Conservation (phyloP, 2,797 vertebrate species). For the Lagodon rhomboides region DNA sequence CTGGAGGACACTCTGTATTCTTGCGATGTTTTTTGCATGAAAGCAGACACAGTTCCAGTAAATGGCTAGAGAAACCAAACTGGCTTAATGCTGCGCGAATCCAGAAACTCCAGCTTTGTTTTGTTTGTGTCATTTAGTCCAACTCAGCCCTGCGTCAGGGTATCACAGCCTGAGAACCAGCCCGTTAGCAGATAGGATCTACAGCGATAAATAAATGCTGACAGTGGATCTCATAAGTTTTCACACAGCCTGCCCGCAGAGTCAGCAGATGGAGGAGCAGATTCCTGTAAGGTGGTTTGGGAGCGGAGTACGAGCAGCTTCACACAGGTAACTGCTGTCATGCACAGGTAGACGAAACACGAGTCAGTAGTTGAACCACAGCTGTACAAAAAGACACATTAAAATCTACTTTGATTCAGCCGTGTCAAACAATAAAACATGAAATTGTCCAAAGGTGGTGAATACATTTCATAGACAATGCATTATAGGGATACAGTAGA, state of each 20-base stretch:
- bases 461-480: background rate
- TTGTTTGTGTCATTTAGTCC: background rate
- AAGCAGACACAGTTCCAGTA: background rate
- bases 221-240: slow-evolving; percentile 17
- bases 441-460: background rate
- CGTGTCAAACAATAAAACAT: background rate
- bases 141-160: background rate
- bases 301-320: slow-evolving; percentile 45
- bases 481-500: background rate
- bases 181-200: slow-evolving; percentile 41
- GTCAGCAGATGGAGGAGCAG: slow-evolving; percentile 48
- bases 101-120: slow-evolving; percentile 2
- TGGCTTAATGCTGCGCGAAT: background rate
- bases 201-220: slow-evolving; percentile 70
- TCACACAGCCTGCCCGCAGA: slow-evolving; percentile 20
- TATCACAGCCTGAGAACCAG: slow-evolving; percentile 41
- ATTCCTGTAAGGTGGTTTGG: slow-evolving; percentile 63
- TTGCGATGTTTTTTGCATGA: background rate
- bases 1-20: background rate
- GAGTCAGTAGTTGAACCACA: background rate
- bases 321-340: slow-evolving; percentile 48
- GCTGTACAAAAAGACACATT: background rate
- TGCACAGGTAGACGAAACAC: background rate
- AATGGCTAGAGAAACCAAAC: background rate
- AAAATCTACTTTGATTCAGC: background rate